Evolutionary conservation across 2,797 vertebrate species (phyloP).

Genomic region (Sebastes minor): DNA sequence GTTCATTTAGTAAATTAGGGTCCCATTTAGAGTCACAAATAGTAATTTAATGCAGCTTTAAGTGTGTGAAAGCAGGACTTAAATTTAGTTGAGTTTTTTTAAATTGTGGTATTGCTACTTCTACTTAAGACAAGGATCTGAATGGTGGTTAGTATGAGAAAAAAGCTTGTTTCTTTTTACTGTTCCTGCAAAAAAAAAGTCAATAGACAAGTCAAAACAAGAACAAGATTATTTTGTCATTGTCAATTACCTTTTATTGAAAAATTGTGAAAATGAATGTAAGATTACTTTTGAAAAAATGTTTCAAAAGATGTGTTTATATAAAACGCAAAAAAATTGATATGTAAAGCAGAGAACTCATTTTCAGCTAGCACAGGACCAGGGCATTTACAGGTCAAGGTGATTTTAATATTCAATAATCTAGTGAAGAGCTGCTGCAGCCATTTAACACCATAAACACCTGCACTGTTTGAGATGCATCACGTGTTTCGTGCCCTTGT

Average conservation of each 20-base stretch:
- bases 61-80: not conserved
- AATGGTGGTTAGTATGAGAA: not conserved
- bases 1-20: too few species aligned
- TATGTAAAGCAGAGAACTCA: not conserved
- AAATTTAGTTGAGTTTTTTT: not conserved
- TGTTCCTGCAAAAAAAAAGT: not conserved
- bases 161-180: not conserved
- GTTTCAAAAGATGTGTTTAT: not conserved
- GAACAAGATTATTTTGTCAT: not conserved
- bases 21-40: not conserved
- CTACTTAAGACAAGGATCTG: not conserved
- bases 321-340: not conserved
- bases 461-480: constrained; percentile 39
- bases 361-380: not conserved
- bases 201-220: not conserved
- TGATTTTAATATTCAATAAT: constrained; percentile 33
- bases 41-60: not conserved
- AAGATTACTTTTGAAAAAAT: not conserved
- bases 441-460: constrained; percentile 19
- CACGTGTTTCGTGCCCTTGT: constrained; percentile 33
- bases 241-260: not conserved
- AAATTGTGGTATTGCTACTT: not conserved
- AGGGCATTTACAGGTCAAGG: constrained; percentile 15
- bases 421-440: not conserved
- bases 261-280: not conserved